A percentile compares a stretch with the other conserved stretches of the same genome.
Evolutionary conservation across 2,888 invertebrate genomes (phyloP).

Genomic region (Lucinisca nassula): DNA sequence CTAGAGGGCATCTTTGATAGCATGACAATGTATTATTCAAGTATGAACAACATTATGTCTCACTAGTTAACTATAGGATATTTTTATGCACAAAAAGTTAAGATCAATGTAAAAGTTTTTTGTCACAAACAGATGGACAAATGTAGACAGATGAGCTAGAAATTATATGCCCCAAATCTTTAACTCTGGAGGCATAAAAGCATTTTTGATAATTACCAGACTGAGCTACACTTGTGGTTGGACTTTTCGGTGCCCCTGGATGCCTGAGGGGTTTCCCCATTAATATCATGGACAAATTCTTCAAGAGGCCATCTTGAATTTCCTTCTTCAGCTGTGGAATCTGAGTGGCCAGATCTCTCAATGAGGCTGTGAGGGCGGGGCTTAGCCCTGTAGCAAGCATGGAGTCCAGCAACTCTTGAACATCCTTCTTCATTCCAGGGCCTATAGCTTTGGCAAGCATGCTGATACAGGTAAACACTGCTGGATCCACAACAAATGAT

Average conservation of each 20-base stretch:
- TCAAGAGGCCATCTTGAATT: conserved; percentile 97
- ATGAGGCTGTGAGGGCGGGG: conserved; percentile 95
- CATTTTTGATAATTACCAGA: neutral
- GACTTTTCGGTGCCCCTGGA: conserved; percentile 82
- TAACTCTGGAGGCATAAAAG: no score
- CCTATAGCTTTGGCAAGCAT: conserved; percentile 96
- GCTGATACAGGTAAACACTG: conserved; percentile 97
- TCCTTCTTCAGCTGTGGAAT: conserved; percentile 95
- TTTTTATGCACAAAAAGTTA: no score
- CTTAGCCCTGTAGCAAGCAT: conserved; percentile 98
- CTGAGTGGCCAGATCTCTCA: conserved; percentile 96
- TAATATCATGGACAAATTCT: conserved; percentile 96
- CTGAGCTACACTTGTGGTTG: conserved; percentile 19
- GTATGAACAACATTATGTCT: no score
- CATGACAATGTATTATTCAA: no score
- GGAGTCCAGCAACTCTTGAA: conserved; percentile 93
- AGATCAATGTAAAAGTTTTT: no score
- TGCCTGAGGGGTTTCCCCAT: conserved; percentile 96
- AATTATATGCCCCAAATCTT: no score
- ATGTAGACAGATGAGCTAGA: no score
- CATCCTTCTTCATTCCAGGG: conserved; percentile 90
- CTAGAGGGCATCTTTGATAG: no score
- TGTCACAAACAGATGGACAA: no score
- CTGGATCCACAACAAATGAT: conserved; percentile 92
- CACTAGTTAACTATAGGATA: no score